Percentiles rank a stretch among this genome's conserved stretches.
Conservation (phyloP, 2,888 invertebrate species). For the Meganola albula region DNA sequence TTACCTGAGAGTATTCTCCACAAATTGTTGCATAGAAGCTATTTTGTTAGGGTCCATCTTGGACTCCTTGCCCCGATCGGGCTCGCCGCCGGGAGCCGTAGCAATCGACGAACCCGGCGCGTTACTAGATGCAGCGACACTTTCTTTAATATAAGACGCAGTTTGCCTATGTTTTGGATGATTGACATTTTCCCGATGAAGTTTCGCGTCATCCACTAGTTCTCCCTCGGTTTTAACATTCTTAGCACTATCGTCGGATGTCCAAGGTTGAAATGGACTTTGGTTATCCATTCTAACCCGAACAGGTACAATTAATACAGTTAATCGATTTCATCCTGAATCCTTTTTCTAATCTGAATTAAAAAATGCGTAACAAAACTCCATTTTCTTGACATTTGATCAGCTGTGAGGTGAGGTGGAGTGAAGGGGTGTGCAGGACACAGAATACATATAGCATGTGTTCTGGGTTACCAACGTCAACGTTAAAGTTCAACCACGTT, state of each 20-base stretch:
- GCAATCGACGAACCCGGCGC: constrained; percentile 61
- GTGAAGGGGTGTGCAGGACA: too few species aligned
- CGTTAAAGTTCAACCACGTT: too few species aligned
- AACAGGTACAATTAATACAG: constrained; percentile 44
- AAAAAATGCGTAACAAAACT: constrained; percentile 75
- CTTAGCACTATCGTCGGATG: constrained; percentile 67
- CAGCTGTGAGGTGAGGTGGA: constrained; percentile 72
- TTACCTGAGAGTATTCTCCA: constrained; percentile 81
- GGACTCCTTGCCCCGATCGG: constrained; percentile 47
- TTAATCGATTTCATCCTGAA: constrained; percentile 63
- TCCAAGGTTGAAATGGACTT: constrained; percentile 75
- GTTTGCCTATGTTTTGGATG: constrained; percentile 78
- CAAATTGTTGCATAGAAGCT: constrained; percentile 79
- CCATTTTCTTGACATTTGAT: constrained; percentile 78
- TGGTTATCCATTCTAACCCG: constrained; percentile 71
- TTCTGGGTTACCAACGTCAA: too few species aligned
- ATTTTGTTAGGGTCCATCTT: constrained; percentile 70
- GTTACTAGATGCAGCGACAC: constrained; percentile 56
- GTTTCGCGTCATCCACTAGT: constrained; percentile 76
- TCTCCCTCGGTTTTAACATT: constrained; percentile 70
- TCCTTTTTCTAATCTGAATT: constrained; percentile 55
- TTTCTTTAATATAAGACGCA: constrained; percentile 76
- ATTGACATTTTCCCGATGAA: constrained; percentile 77
- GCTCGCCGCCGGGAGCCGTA: constrained; percentile 43
- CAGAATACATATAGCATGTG: too few species aligned